Evolutionary conservation across 2,797 vertebrate genomes (phyloP), one percentile per base, ranked within the genome.

Genomic region (Enteromius paludinosus): DNA sequence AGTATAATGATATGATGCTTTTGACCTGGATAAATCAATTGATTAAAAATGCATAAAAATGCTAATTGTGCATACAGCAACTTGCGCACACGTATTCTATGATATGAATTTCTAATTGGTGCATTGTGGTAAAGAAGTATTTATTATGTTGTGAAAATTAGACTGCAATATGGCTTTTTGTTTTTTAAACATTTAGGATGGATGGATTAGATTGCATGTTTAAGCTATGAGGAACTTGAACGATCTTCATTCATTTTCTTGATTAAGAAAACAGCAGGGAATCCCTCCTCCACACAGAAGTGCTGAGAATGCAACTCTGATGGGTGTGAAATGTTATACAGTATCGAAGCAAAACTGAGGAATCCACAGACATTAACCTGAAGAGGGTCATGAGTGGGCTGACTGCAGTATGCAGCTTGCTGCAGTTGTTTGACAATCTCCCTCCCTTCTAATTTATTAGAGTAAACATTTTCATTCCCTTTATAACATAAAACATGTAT

Each of bases 331-430:
- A 74, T 56, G 49, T 71, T 71, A 30, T 71, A 49, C 18, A 72
- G 47, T 72, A n/a, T 52, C 18, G 30, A 52, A 41, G 33, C 0
- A 4, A 68, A 52, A 20, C 35, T 15, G 62, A 66, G 30, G n/a
- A 80, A 59, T 35, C 3, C 41, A 69, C 18, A 70, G 62, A 81
- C 52, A 77, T 43, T 59, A 38, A 80, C 52, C 28, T 76, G 62
- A 68, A 84, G 49, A 74, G 47, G 33, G 20, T 73, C 71, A 56
- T 56, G 71, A 54, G 49, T 79, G 45, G 64, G 61, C 45, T 33
- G 62, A 30, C 41, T 54, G 11, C 11, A 54, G 30, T 54, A 54
- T 18, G 30, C 28, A 54, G 70, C 28, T 8, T 72, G 10, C 69
- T 33, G 11, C 6, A 52, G 45, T 30, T 73, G 30, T 56, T 73